Evolutionary conservation across 2,888 invertebrate species (phyloP).

Genomic region (Isotomurus palustris): DNA sequence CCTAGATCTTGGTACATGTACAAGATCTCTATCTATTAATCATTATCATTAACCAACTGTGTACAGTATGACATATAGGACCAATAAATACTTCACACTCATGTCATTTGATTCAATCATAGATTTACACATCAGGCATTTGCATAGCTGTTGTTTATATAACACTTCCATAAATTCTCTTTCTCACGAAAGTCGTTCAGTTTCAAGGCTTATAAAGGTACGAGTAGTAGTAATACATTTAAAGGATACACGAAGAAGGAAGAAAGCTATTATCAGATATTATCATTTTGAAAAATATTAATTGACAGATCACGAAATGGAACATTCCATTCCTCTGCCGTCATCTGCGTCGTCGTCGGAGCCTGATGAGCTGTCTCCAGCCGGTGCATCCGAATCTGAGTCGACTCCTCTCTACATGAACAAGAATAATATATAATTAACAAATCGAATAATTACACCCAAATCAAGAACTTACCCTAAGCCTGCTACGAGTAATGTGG

Average conservation of each 20-base stretch:
- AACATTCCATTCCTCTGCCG: constrained; percentile 22
- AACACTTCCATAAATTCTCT: no score
- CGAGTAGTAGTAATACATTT: no score
- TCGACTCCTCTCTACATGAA: constrained; percentile 7
- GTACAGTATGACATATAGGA: no score
- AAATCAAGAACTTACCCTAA: constrained; percentile 25
- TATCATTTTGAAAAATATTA: not conserved
- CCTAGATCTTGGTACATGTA: no score
- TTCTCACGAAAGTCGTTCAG: not conserved
- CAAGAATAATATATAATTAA: not conserved
- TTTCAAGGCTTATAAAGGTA: not conserved
- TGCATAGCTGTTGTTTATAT: no score
- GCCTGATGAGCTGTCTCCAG: not conserved
- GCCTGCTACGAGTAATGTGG: constrained; percentile 51
- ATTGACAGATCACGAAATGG: not conserved
- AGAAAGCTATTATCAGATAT: not conserved
- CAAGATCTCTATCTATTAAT: no score
- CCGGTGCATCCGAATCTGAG: not conserved
- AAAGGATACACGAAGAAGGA: not conserved
- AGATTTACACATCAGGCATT: no score
- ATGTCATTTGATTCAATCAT: no score
- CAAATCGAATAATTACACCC: not conserved
- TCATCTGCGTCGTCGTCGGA: constrained; percentile 27
- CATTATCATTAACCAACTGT: no score
- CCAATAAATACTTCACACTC: no score